phyloP scores from a whole-genome alignment of 1,140 invertebrate genomes.

The Chironomus tepperi region DNA sequence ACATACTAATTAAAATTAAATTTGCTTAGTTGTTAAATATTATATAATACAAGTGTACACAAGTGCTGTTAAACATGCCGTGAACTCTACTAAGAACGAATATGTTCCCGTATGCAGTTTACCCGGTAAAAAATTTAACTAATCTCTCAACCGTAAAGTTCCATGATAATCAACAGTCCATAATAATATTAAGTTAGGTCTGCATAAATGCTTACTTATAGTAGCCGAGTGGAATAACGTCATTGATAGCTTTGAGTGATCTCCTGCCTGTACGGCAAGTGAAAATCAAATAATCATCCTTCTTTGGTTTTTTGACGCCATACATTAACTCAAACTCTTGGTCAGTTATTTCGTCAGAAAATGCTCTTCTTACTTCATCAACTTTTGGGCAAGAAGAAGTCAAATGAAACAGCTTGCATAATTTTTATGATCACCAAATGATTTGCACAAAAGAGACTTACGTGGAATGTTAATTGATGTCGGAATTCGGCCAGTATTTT shows the following conservation, averaged over 20 bases:
- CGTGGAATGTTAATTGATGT: constrained; percentile 63
- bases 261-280: not conserved
- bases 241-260: not conserved
- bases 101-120: not conserved
- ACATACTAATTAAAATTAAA: too few species aligned
- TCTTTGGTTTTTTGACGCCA: not conserved
- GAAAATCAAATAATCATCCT: not conserved
- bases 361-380: not conserved
- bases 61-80: too few species aligned
- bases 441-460: constrained; percentile 37
- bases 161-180: too few species aligned
- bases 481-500: constrained; percentile 54
- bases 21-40: too few species aligned
- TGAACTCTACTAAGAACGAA: too few species aligned
- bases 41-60: too few species aligned
- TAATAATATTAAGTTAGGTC: too few species aligned
- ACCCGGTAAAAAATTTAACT: not conserved
- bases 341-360: not conserved
- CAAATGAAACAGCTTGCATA: not conserved
- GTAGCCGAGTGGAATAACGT: not conserved
- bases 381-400: not conserved
- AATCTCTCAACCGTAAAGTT: not conserved
- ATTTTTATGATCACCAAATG: not conserved
- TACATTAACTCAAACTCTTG: not conserved
- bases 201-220: not conserved